These are phyloP conservation scores for Melierax canorus DNA, from an alignment of 2,113 vertebrate genomes.

Conservation along the genomic window DNA sequence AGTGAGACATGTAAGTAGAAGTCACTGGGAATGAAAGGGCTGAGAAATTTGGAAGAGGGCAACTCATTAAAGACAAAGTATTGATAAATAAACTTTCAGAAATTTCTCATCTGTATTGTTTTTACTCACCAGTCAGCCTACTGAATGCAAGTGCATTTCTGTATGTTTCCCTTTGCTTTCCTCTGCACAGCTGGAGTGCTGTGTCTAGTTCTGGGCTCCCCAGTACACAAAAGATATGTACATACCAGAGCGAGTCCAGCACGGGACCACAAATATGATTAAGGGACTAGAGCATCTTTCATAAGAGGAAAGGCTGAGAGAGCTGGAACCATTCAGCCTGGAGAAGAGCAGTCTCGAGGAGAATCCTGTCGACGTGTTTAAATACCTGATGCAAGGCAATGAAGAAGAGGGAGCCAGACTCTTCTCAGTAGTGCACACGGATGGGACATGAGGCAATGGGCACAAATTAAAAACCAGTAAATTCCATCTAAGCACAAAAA, in stretches of 20 bases:
- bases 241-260: not conserved
- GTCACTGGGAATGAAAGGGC: not conserved
- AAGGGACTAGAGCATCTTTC: not conserved
- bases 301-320: not conserved
- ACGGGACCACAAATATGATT: not conserved
- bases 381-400: not conserved
- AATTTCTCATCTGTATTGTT: not conserved
- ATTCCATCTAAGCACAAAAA: not conserved
- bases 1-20: not conserved
- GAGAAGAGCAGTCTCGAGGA: not conserved
- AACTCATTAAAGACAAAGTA: not conserved
- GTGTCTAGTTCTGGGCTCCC: not conserved
- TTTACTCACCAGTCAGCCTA: not conserved
- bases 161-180: not conserved
- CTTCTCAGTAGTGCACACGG: not conserved
- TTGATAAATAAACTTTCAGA: not conserved
- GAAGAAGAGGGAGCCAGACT: not conserved
- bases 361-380: not conserved
- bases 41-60: not conserved
- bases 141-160: not conserved
- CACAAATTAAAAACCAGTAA: not conserved
- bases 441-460: not conserved
- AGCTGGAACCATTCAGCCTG: not conserved
- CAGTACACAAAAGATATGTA: not conserved
- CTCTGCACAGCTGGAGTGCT: not conserved